Evolutionary conservation across 2,113 vertebrate species (phyloP).

Genomic region (Crypturellus undulatus): DNA sequence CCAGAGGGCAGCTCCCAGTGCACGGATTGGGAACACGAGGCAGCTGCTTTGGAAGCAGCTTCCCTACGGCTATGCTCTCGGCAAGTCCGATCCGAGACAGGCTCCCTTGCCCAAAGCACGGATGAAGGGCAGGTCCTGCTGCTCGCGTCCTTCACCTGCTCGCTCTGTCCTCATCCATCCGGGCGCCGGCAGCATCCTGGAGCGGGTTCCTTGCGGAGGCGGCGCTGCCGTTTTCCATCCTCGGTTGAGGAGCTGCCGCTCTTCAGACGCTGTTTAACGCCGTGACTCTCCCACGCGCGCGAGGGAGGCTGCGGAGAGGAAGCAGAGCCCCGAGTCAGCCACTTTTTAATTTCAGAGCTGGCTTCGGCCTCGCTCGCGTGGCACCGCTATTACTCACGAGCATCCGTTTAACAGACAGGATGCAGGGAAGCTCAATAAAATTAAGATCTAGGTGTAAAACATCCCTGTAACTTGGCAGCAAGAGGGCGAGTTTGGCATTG

Average conservation of each 20-base stretch:
- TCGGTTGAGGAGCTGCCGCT: not conserved
- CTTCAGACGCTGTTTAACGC: not conserved
- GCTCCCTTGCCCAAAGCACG: not conserved
- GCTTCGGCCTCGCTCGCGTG: not conserved
- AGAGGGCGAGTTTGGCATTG: too few species aligned
- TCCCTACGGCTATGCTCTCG: not conserved
- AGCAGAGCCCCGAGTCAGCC: not conserved
- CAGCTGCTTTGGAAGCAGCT: not conserved
- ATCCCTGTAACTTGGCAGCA: not conserved
- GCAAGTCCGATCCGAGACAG: not conserved
- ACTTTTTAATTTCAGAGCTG: not conserved
- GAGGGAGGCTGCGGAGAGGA: not conserved
- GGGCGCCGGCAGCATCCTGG: not conserved
- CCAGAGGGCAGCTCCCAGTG: too few species aligned
- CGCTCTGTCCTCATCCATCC: not conserved
- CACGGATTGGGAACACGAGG: too few species aligned
- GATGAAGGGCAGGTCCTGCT: not conserved
- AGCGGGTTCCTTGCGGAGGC: not conserved
- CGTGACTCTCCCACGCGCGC: not conserved
- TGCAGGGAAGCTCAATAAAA: not conserved
- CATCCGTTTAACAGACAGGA: rapidly evolving
- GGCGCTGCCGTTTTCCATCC: not conserved
- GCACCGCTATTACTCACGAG: not conserved
- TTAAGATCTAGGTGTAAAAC: rapidly evolving
- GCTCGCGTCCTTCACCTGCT: not conserved